Evolutionary conservation across 2,797 vertebrate species (phyloP).

Genomic region (Botia almorhae): DNA sequence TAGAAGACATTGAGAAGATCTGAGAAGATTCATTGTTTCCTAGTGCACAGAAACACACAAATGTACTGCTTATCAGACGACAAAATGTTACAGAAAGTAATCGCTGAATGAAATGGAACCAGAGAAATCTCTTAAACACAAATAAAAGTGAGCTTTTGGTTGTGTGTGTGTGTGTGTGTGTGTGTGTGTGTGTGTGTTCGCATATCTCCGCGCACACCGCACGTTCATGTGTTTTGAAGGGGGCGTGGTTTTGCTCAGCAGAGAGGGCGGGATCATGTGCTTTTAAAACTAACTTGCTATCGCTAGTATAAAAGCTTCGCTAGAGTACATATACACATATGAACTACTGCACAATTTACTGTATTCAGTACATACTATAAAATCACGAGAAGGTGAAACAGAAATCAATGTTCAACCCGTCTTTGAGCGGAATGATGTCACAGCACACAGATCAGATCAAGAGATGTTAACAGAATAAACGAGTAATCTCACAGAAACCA

Average conservation of each 20-base stretch:
- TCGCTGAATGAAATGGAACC: too few relatives aligned
- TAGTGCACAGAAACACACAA: slow-evolving; percentile 37
- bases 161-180: too few relatives aligned
- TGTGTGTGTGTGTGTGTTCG: too few relatives aligned
- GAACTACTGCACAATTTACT: neutral
- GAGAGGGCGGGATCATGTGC: too few relatives aligned
- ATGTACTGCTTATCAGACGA: neutral
- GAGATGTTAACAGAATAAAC: neutral
- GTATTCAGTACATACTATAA: too few relatives aligned
- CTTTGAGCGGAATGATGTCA: too few relatives aligned
- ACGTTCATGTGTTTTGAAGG: too few relatives aligned
- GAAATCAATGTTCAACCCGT: neutral
- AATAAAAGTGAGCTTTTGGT: neutral
- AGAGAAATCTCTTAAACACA: neutral
- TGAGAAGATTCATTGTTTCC: slow-evolving; percentile 58
- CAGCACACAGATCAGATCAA: neutral
- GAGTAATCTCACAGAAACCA: too few relatives aligned
- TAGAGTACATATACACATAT: neutral
- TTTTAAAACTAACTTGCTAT: too few relatives aligned
- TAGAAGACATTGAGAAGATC: slow-evolving; percentile 49
- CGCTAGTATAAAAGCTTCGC: neutral
- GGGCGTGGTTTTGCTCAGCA: too few relatives aligned
- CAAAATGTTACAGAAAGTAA: too few relatives aligned
- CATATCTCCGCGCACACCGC: too few relatives aligned
- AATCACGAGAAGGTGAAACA: neutral